Evolutionary conservation across 2,888 invertebrate species (phyloP).

Genomic region (Galeopsomyia nigrocyanea): DNA sequence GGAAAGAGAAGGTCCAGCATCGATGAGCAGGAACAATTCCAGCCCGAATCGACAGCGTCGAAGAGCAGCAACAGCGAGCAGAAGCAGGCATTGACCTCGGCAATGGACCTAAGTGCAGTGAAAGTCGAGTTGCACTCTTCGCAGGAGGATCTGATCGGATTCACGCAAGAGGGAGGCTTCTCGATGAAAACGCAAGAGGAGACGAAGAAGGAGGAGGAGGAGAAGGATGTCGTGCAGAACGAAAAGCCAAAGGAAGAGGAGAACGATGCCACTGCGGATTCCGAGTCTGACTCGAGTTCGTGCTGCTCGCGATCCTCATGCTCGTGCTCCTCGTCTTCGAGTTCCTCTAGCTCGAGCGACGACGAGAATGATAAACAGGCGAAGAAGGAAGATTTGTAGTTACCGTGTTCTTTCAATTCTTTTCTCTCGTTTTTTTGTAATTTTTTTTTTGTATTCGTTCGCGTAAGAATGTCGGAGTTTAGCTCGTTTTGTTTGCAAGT

Average conservation of each 20-base stretch:
- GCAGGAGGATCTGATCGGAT: background rate
- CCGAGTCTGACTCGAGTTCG: constrained; percentile 42
- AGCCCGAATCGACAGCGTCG: too few species aligned
- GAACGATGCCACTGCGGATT: constrained; percentile 3
- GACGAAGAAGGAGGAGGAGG: background rate
- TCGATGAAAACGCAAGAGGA: background rate
- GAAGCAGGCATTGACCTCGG: background rate
- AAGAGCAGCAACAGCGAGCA: too few species aligned
- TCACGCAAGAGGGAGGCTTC: background rate
- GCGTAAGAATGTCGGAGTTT: too few species aligned
- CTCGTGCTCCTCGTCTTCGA: constrained; percentile 26
- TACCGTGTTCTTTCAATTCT: background rate
- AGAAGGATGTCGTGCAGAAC: background rate
- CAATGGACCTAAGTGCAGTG: constrained; percentile 13
- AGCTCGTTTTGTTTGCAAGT: too few species aligned
- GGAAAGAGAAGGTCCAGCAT: constrained; percentile 5
- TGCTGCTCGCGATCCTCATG: constrained; percentile 43
- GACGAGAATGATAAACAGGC: constrained; percentile 10
- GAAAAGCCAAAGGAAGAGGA: background rate
- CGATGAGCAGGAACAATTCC: background rate
- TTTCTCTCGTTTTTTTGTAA: too few species aligned
- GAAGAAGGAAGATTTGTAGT: constrained; percentile 16
- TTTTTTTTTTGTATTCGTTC: too few species aligned
- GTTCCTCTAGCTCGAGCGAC: constrained; percentile 26
- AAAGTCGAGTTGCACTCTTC: constrained; percentile 19